phyloP scores from a whole-genome alignment of 2,888 invertebrate species.

The Leptura quadrifasciata region DNA sequence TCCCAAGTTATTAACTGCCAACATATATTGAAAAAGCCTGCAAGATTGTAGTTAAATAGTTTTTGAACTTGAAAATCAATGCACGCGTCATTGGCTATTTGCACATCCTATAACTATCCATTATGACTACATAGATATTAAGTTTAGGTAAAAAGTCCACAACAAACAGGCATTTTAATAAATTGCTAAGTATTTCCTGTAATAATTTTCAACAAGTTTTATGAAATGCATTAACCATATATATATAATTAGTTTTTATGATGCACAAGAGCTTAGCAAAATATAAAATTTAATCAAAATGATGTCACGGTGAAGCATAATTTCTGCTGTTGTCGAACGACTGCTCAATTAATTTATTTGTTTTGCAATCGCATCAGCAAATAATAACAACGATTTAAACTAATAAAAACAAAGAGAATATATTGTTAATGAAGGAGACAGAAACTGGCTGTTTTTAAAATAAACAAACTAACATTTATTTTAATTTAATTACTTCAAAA shows the following conservation, averaged over 20 bases:
- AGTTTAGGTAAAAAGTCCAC: conserved; percentile 6
- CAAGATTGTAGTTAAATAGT: conserved; percentile 3
- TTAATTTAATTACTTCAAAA: background rate
- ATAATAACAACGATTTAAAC: background rate
- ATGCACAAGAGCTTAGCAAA: conserved; percentile 20
- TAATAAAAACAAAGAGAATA: background rate
- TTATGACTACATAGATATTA: background rate
- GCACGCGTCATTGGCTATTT: conserved; percentile 3
- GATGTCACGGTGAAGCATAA: conserved; percentile 19
- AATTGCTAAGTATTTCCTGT: conserved; percentile 35
- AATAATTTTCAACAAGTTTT: conserved; percentile 31
- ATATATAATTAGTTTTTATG: conserved; percentile 38
- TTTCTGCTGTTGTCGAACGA: conserved; percentile 3
- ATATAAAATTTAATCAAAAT: conserved; percentile 20
- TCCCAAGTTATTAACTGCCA: background rate
- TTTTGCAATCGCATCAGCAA: conserved; percentile 17
- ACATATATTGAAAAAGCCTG: background rate
- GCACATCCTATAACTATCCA: conserved; percentile 16
- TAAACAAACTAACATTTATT: background rate
- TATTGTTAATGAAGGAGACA: background rate
- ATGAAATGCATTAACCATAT: conserved; percentile 29
- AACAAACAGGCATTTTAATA: conserved; percentile 12
- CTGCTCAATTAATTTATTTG: conserved; percentile 19
- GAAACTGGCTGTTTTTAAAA: background rate
- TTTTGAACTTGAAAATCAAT: background rate